These are phyloP conservation scores for Diploscapter pachys DNA, from an alignment of 1,140 invertebrate genomes.

Conservation along the genomic window DNA sequence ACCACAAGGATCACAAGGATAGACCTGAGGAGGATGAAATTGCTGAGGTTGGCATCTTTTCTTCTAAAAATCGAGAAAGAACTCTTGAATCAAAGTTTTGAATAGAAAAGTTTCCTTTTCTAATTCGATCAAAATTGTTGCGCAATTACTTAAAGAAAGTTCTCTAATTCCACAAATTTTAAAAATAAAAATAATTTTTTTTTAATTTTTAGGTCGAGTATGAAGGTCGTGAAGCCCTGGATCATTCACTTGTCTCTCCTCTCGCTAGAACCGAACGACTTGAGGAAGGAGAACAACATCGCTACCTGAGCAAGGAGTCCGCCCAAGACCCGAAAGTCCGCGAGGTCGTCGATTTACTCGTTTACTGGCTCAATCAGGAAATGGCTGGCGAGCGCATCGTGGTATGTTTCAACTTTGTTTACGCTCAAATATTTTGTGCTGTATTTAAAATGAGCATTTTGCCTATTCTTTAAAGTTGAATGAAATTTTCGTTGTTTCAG, in stretches of 20 bases:
- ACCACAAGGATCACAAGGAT: too few relatives aligned
- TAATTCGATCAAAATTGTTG: too few relatives aligned
- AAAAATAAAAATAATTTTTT: too few relatives aligned
- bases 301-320: slow-evolving; percentile 85
- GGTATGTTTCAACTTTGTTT: slow-evolving; percentile 76
- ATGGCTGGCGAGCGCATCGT: slow-evolving; percentile 93
- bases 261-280: slow-evolving; percentile 8
- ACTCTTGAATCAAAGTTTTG: too few relatives aligned
- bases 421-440: too few relatives aligned
- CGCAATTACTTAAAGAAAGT: slow-evolving; percentile 65
- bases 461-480: too few relatives aligned
- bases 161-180: slow-evolving; percentile 1
- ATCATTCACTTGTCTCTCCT: slow-evolving; percentile 1
- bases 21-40: too few relatives aligned
- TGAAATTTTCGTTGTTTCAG: not conserved
- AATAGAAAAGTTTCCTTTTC: too few relatives aligned
- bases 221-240: slow-evolving; percentile 32
- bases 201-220: slow-evolving; percentile 26
- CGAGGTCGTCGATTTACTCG: slow-evolving; percentile 70
- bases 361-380: slow-evolving; percentile 84
- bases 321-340: slow-evolving; percentile 80
- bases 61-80: too few relatives aligned
- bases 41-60: too few relatives aligned
- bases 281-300: slow-evolving; percentile 74
- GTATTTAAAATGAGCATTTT: too few relatives aligned